Conservation (phyloP, 2,888 invertebrate species). For the Apamea anceps region DNA sequence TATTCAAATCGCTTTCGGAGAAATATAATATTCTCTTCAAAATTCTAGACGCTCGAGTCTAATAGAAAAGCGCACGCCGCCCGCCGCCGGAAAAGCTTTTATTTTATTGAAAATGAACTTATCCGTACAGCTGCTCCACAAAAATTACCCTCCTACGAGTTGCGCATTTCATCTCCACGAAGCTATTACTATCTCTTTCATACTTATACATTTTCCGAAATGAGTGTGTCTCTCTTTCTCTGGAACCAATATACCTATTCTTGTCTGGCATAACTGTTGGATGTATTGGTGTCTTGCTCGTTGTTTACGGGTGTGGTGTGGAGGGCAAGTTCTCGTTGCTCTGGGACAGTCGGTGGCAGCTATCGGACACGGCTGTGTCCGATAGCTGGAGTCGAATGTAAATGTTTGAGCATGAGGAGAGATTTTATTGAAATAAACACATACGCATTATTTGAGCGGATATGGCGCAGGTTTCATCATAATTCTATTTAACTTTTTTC, state of each 20-base stretch:
- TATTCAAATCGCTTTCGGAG: conserved; percentile 20
- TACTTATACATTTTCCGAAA: conserved; percentile 48
- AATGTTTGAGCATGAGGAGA: conserved; percentile 66
- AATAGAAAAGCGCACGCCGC: conserved; percentile 53
- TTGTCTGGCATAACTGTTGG: conserved; percentile 57
- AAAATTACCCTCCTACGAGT: conserved; percentile 72
- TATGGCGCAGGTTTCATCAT: not conserved
- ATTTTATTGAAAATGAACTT: conserved; percentile 80
- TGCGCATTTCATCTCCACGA: conserved; percentile 73
- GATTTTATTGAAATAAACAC: conserved; percentile 56
- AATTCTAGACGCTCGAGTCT: conserved; percentile 49
- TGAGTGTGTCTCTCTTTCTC: conserved; percentile 27
- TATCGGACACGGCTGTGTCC: conserved; percentile 47
- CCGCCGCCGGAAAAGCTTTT: conserved; percentile 67
- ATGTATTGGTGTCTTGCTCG: conserved; percentile 51
- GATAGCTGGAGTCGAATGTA: conserved; percentile 54
- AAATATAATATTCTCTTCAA: conserved; percentile 46
- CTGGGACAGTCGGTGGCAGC: conserved; percentile 42
- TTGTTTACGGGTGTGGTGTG: conserved; percentile 60
- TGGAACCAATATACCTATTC: conserved; percentile 55
- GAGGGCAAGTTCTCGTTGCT: conserved; percentile 53
- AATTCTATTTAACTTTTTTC: not conserved
- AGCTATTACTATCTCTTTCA: conserved; percentile 65
- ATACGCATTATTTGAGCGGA: not conserved
- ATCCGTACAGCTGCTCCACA: conserved; percentile 76